Conservation (phyloP, 1,140 invertebrate species). For the Drosophila malerkotliana region DNA sequence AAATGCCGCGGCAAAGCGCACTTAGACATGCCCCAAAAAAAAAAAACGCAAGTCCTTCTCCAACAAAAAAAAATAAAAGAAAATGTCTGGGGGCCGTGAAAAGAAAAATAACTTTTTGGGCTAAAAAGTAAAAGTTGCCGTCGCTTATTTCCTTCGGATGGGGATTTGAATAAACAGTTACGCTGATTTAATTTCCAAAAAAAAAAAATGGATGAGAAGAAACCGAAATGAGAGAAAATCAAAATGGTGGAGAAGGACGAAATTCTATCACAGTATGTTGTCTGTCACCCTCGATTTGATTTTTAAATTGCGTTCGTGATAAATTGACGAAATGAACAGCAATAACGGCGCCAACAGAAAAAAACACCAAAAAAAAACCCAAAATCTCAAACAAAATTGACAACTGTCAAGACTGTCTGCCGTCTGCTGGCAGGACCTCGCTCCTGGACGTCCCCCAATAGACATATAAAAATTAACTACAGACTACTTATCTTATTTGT, state of each 20-base stretch:
- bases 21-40: conserved; percentile 66
- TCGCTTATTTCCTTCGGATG: conserved; percentile 54
- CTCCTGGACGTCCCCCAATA: conserved; percentile 57
- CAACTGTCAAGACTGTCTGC: conserved; percentile 71
- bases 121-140: conserved; percentile 65
- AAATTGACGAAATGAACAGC: conserved; percentile 83
- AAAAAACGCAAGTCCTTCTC: conserved; percentile 15
- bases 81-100: conserved; percentile 3
- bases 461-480: conserved; percentile 82
- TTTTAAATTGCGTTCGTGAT: conserved; percentile 83
- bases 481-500: conserved; percentile 82
- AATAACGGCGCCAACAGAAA: conserved; percentile 55
- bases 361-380: conserved; percentile 13
- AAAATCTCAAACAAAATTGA: conserved; percentile 66
- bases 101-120: conserved; percentile 76
- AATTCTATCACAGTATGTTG: conserved; percentile 82
- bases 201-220: conserved; percentile 1
- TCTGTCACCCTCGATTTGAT: conserved; percentile 83
- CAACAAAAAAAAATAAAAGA: conserved; percentile 22
- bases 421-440: conserved; percentile 30
- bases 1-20: conserved; percentile 81
- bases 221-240: conserved; percentile 16
- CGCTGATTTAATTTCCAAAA: conserved; percentile 82
- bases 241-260: conserved; percentile 30
- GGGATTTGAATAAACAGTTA: conserved; percentile 84